Conservation (phyloP, 1,140 invertebrate species). For the Drosophila obscura region DNA sequence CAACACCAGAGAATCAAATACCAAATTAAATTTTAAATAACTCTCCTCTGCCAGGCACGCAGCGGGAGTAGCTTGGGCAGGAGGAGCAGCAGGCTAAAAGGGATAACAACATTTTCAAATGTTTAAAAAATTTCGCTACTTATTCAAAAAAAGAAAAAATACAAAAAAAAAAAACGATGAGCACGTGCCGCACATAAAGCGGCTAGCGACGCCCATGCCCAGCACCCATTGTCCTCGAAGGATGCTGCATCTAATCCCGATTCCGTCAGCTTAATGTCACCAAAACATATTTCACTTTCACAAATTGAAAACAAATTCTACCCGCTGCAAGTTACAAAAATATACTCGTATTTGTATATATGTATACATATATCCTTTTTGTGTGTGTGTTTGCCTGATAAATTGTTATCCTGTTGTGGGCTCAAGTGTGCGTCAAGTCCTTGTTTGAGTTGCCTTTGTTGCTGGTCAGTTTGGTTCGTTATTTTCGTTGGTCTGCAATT, state of each 20-base stretch:
- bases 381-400: constrained; percentile 22
- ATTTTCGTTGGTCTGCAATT: constrained; percentile 48
- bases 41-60: background rate
- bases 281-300: constrained; percentile 80
- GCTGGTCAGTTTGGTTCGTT: constrained; percentile 48
- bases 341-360: background rate
- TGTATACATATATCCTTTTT: constrained; percentile 2
- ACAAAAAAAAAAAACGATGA: constrained; percentile 52
- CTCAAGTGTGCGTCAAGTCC: constrained; percentile 61
- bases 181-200: constrained; percentile 75
- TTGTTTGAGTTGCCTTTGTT: constrained; percentile 21
- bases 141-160: constrained; percentile 59
- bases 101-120: constrained; percentile 80
- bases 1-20: constrained; percentile 50
- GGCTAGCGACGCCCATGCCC: constrained; percentile 17
- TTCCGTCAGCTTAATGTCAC: constrained; percentile 77
- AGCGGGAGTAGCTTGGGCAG: too few species aligned
- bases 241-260: constrained; percentile 76
- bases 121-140: constrained; percentile 72
- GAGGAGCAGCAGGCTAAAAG: background rate
- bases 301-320: constrained; percentile 77
- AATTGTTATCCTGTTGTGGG: constrained; percentile 70
- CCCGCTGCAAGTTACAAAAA: constrained; percentile 61
- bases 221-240: constrained; percentile 49
- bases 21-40: constrained; percentile 71